Evolutionary conservation across 2,888 invertebrate genomes (phyloP).

Genomic region (Volucella inanis): DNA sequence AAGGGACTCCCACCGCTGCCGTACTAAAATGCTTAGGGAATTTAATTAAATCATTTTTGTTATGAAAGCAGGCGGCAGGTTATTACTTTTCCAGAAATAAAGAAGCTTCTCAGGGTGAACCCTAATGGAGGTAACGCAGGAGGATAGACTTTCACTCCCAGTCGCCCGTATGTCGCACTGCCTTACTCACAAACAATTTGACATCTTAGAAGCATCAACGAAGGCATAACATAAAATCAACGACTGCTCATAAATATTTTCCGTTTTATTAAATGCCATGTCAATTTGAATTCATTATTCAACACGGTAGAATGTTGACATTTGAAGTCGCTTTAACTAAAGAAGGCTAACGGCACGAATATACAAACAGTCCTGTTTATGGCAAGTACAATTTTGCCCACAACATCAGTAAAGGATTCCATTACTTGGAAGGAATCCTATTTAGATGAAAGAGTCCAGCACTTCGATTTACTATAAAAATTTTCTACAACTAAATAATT

Average conservation of each 20-base stretch:
- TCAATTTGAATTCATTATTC: constrained; percentile 68
- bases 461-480: constrained; percentile 32
- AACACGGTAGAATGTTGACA: constrained; percentile 50
- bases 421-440: constrained; percentile 24
- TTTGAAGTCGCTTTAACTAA: constrained; percentile 24
- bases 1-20: background rate
- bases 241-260: constrained; percentile 69
- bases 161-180: background rate
- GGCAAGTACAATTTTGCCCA: background rate
- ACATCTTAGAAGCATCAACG: constrained; percentile 55
- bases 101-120: constrained; percentile 35
- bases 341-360: background rate
- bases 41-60: constrained; percentile 73
- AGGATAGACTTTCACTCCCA: background rate
- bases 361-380: background rate
- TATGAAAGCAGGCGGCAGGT: constrained; percentile 63
- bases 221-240: constrained; percentile 63
- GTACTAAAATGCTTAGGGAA: constrained; percentile 61
- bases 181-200: constrained; percentile 53
- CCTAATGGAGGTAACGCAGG: background rate
- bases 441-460: constrained; percentile 35
- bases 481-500: constrained; percentile 44
- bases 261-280: constrained; percentile 64
- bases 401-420: constrained; percentile 25
- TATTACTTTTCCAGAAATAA: constrained; percentile 61